phyloP scores from a whole-genome alignment of 2,113 vertebrate species.

The western clawed frog (Xenopus tropicalis) region UCB_Xtro_10.0 CM004448.2:138146501-138147000 shows the following conservation, averaged over 20 bases:
- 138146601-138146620: not conserved
- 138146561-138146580: not conserved
- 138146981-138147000: too few species aligned
- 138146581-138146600: not conserved
- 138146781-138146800: slow-evolving; percentile 1
- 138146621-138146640: not conserved
- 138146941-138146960: too few species aligned
- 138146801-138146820: not conserved
- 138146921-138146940: too few species aligned
- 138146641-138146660: not conserved
- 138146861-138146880: too few species aligned
- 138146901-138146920: too few species aligned
- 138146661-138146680: not conserved
- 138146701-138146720: slow-evolving; percentile 16
- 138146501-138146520: too few species aligned
- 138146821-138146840: not conserved
- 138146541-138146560: too few species aligned
- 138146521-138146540: too few species aligned
- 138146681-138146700: not conserved
- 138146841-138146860: too few species aligned
- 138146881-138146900: too few species aligned
- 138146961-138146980: too few species aligned
- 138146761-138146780: slow-evolving; percentile 29
- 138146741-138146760: slow-evolving; percentile 19
- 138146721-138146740: slow-evolving; percentile 34